phyloP scores from a whole-genome alignment of 2,888 invertebrate species.

The Eudasyphora cyanicolor region DNA sequence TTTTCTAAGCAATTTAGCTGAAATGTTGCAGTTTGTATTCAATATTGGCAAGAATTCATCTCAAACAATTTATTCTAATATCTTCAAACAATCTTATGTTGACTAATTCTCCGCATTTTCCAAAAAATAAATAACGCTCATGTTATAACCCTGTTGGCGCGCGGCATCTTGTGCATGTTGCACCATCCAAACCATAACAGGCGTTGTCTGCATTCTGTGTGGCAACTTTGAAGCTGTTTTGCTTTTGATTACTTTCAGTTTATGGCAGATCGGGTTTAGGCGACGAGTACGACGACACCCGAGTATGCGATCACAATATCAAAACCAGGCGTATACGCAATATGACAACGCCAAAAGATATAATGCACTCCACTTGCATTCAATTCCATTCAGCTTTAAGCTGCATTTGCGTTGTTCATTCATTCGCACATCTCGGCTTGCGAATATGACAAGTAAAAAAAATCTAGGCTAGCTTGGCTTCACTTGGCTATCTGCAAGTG shows the following conservation, averaged over 20 bases:
- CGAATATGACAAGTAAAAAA: neutral
- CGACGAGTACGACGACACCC: neutral
- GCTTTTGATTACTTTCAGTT: slow-evolving; percentile 47
- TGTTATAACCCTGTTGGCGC: too few relatives aligned
- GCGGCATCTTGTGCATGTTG: slow-evolving; percentile 38
- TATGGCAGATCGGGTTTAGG: slow-evolving; percentile 28
- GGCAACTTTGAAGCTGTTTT: slow-evolving; percentile 36
- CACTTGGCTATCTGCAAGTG: neutral
- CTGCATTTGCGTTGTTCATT: slow-evolving; percentile 34
- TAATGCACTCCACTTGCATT: slow-evolving; percentile 35
- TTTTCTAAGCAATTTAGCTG: too few relatives aligned
- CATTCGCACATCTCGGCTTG: slow-evolving; percentile 21
- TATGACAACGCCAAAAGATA: slow-evolving; percentile 27
- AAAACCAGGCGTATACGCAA: slow-evolving; percentile 53
- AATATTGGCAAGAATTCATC: too few relatives aligned
- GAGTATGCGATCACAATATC: neutral
- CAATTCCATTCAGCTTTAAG: slow-evolving; percentile 38
- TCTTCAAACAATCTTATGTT: too few relatives aligned
- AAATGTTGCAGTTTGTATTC: too few relatives aligned
- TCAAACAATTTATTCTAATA: too few relatives aligned
- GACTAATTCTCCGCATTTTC: too few relatives aligned
- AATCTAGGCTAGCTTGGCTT: neutral
- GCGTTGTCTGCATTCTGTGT: slow-evolving; percentile 56
- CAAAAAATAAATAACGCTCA: too few relatives aligned
- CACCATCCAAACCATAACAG: slow-evolving; percentile 60